These are phyloP conservation scores for Bombus confusus DNA, from an alignment of 1,140 invertebrate species.

Conservation along the genomic window DNA sequence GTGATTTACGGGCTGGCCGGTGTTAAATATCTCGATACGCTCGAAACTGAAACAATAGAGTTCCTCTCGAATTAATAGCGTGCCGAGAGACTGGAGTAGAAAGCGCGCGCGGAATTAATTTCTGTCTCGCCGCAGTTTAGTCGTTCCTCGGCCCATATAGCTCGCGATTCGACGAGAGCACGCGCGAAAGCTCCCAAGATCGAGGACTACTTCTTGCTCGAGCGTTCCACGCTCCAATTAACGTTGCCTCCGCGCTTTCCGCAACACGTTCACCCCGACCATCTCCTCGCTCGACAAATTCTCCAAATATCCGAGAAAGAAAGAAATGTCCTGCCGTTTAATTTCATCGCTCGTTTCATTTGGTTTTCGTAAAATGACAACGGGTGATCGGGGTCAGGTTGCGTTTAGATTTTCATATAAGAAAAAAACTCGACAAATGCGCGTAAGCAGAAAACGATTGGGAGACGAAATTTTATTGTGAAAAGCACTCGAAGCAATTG, in stretches of 20 bases:
- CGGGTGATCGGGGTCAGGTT: background rate
- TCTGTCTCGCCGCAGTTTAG: conserved; percentile 1
- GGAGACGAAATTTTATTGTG: no score
- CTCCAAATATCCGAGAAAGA: background rate
- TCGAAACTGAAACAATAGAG: conserved; percentile 8
- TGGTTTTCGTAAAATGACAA: background rate
- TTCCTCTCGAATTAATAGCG: conserved; percentile 1
- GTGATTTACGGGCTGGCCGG: background rate
- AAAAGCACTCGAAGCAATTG: no score
- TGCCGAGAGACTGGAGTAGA: background rate
- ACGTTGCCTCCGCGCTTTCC: conserved; percentile 16
- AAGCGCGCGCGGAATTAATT: background rate
- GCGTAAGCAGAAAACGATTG: no score
- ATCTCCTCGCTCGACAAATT: background rate
- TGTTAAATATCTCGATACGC: background rate
- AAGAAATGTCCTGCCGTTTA: no score
- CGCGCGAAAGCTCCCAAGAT: conserved; percentile 32
- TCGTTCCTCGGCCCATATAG: background rate
- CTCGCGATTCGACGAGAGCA: background rate
- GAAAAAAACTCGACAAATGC: no score
- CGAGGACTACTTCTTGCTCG: conserved; percentile 25
- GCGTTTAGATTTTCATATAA: background rate
- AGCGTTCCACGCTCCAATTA: conserved; percentile 30
- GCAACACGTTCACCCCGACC: background rate
- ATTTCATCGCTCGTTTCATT: background rate